phyloP scores from a whole-genome alignment of 2,113 vertebrate species.

The Calonectris borealis region DNA sequence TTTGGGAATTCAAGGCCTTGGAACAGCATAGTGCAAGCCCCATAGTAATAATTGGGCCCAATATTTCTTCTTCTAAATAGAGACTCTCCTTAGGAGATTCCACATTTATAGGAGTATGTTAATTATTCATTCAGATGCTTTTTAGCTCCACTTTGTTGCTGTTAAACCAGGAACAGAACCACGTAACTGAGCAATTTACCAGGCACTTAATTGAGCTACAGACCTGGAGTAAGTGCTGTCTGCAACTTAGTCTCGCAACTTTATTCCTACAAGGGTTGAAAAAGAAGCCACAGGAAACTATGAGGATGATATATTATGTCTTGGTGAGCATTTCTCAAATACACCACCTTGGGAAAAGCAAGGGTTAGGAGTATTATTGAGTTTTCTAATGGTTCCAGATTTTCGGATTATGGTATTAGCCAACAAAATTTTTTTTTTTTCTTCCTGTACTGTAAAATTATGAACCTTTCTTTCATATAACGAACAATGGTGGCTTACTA shows the following conservation, averaged over 20 bases:
- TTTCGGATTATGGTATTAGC: neutral
- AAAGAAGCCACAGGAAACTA: conserved; percentile 3
- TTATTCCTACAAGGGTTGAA: neutral
- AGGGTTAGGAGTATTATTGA: neutral
- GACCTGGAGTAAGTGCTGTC: neutral
- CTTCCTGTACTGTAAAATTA: neutral
- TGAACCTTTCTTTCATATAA: neutral
- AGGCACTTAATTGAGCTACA: neutral
- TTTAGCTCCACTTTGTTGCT: neutral
- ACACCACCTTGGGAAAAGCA: neutral
- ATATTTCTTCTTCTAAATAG: neutral
- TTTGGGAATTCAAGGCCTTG: neutral
- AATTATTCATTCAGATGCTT: conserved; percentile 7
- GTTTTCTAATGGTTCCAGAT: neutral
- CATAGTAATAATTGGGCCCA: neutral
- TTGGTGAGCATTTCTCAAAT: neutral
- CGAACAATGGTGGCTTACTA: neutral
- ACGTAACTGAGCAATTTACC: neutral
- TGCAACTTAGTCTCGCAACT: neutral
- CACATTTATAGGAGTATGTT: neutral
- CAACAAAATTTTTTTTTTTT: neutral
- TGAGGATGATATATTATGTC: neutral
- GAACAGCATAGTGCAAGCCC: neutral
- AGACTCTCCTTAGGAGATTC: neutral
- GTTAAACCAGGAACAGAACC: neutral